A percentile compares a stretch with the other conserved stretches of the same genome.
Conservation (phyloP, 2,888 invertebrate genomes). For the Macaria notata region DNA sequence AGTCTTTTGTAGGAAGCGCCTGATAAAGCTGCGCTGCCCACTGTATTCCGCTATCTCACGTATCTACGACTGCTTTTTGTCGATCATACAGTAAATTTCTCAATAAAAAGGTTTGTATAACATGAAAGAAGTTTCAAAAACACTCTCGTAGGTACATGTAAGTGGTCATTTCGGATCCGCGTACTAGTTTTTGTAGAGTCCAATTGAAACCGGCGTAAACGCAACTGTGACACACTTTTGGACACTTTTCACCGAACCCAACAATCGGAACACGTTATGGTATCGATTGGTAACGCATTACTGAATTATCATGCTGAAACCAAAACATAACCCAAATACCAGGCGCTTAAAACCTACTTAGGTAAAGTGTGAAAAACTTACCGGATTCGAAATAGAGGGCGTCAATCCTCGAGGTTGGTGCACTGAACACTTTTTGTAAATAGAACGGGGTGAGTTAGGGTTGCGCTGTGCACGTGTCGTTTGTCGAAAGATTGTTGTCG, state of each 20-base stretch:
- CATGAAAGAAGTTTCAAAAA: background rate
- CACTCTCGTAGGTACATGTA: no score
- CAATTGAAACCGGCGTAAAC: conserved; percentile 6
- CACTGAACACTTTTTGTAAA: conserved; percentile 62
- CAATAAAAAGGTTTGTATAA: no score
- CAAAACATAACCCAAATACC: conserved; percentile 61
- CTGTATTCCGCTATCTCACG: conserved; percentile 45
- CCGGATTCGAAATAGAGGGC: conserved; percentile 29
- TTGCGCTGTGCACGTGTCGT: conserved; percentile 76
- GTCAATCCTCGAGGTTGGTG: conserved; percentile 51
- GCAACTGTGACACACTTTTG: conserved; percentile 58
- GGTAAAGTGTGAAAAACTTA: conserved; percentile 35
- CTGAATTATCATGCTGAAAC: conserved; percentile 54
- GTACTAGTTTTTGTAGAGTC: conserved; percentile 6
- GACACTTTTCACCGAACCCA: conserved; percentile 56
- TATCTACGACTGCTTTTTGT: conserved; percentile 22
- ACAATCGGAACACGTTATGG: conserved; percentile 55
- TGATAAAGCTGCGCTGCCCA: conserved; percentile 30
- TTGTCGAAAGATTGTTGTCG: conserved; percentile 32
- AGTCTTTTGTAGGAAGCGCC: conserved; percentile 66
- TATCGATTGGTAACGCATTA: conserved; percentile 53
- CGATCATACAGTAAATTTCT: no score
- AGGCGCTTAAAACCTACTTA: conserved; percentile 21
- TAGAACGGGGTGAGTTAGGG: conserved; percentile 68
- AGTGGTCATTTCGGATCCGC: background rate